These are phyloP conservation scores for Sebastes oblongus DNA, from an alignment of 2,797 vertebrate genomes.

Conservation along the genomic window DNA sequence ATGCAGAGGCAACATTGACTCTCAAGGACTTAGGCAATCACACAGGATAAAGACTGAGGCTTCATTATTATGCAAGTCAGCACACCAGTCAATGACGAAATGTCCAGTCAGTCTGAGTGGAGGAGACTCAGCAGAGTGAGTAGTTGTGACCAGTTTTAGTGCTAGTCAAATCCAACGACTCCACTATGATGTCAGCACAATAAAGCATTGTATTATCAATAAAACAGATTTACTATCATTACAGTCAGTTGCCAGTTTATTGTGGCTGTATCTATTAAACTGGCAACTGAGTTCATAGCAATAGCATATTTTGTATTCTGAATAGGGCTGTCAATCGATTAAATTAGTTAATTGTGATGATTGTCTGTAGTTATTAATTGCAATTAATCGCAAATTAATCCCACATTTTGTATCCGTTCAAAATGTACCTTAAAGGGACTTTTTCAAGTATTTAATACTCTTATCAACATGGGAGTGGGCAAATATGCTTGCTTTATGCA, in stretches of 20 bases:
- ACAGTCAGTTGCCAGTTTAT: background rate
- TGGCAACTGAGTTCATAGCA: background rate
- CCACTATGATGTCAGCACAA: constrained; percentile 5
- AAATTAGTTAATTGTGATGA: too few species aligned
- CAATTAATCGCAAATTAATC: too few species aligned
- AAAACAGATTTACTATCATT: background rate
- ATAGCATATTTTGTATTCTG: background rate
- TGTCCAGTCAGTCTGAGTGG: constrained; percentile 49
- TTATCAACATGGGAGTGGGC: too few species aligned
- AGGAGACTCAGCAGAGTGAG: constrained; percentile 17
- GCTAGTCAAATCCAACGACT: background rate
- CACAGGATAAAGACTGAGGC: constrained; percentile 26
- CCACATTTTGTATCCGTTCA: too few species aligned
- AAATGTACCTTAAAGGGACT: too few species aligned
- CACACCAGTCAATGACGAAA: constrained; percentile 30
- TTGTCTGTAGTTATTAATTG: too few species aligned
- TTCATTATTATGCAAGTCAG: constrained; percentile 63
- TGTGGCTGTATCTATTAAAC: background rate
- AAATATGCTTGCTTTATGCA: too few species aligned
- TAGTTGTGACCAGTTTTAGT: constrained; percentile 20
- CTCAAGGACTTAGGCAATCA: constrained; percentile 51
- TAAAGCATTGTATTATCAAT: background rate
- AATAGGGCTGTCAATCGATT: background rate
- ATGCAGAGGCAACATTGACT: constrained; percentile 23
- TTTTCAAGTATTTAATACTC: too few species aligned